Base-by-base conservation (phyloP, 37 sponge, comb jelly and placozoan species). In the Lycopodina hypogea region DNA sequence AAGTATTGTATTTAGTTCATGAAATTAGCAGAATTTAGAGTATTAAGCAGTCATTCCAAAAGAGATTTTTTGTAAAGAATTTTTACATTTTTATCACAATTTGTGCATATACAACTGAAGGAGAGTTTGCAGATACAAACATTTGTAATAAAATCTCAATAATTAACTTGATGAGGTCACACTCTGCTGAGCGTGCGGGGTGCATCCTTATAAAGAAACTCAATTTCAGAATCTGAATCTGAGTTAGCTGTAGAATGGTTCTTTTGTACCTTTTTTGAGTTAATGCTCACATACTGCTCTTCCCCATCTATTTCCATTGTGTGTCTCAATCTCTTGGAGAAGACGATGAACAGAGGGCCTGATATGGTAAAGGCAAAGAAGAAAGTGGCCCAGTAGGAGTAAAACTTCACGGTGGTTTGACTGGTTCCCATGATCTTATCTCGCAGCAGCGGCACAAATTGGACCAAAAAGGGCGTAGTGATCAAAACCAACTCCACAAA, bases 301-400 rank as follows among this genome's bases (percentile, higher is more conserved):
- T 70, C 70, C 11, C 70, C 45, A 22, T 70, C 70, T 1, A 70
- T 42, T 2, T 9, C 2, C 45, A n/a, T 70, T 1, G 39, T 14
- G 11, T 22, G 3, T 4, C 70, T 15, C 23, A 70, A 22, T 18
- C 61, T 40, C 61, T 59, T 78, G 8, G 79, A 78, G 38, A 78
- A 78, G 22, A 78, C n/a, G 0, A 68, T 78, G 32, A 78, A 51
- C 6, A 78, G 22, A 28, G 79, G 79, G 0, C 79, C 79, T 32
- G 79, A 78, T 39, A 78, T 64, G 21, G 56, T 66, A 24, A 78
- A 78, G 32, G 79, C 69, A 2, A 32, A 68, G 2, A 78, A 23
- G 24, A 78, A 78, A 34, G 79, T 78, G 53, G 55, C 33, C 79
- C 79, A 78, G 68, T 78, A 78, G 26, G 79, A 36, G 39, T 42